Base-by-base conservation (phyloP, 1,140 invertebrate genomes). In the Meloidogyne exigua region DNA sequence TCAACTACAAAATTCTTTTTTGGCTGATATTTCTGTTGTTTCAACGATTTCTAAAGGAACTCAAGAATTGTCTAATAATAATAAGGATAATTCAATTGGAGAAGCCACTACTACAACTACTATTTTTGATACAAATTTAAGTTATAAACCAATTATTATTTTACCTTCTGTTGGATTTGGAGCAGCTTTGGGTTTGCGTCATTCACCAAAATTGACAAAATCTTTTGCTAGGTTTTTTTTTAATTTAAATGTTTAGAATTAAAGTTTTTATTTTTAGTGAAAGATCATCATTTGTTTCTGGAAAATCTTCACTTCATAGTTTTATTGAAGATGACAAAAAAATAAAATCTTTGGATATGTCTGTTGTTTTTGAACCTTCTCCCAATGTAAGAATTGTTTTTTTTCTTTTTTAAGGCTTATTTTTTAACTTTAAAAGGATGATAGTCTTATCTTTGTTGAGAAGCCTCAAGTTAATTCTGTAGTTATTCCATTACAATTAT, bases 161-260 rank as follows among this genome's bases (percentile, higher is more conserved):
- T 36, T 76, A 13, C 75, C 75, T 15, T 76, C 75, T 18, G 69
- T 76, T 49, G 75, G 75, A 28, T 76, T 76, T 25, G 75, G 75
- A 3, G 57, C 75, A 15, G 49, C 75, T 7, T 63, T 76, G 12
- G 75, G 75, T 28, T 65, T 73, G 9, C 26, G 65, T 9, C 72
- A 73, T 39, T 49, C 42, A 36, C 72, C 72, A 3, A 73, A 73
- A 64, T 65, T 73, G 9, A 73, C 39, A 73, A 57, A 62, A 62
- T 42, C 39, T 28, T 73, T 21, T n/a, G 25, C 28, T 18, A 44
- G 44, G 44, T 57, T 57, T 7, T 18, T 71, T 39, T 25, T 21
- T n/a, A 7, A 5, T 18, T 64, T 64, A 18, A n/a, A 7, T 70
- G 15, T 70, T 36, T 72, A 62, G 21, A 57, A n/a, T 28, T 49